Evolutionary conservation across 2,113 vertebrate genomes (phyloP).

Genomic region (Rhizomys pruinosus): DNA sequence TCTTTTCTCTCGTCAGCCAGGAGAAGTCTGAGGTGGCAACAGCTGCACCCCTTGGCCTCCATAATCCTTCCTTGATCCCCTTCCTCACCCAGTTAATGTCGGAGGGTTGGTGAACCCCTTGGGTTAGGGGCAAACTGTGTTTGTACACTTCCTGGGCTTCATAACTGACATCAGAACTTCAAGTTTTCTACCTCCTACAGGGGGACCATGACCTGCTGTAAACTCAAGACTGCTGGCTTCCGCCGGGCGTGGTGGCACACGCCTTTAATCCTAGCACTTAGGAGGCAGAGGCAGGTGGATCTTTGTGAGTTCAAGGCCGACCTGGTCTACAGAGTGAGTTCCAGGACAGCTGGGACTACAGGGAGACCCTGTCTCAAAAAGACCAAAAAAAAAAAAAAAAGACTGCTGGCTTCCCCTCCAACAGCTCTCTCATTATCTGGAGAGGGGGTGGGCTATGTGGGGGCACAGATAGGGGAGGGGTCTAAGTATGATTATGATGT

Average conservation of each 20-base stretch:
- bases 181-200: not conserved
- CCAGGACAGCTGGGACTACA: too few species aligned
- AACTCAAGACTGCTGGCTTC: not conserved
- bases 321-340: too few species aligned
- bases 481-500: too few species aligned
- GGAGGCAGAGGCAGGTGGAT: too few species aligned
- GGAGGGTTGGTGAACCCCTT: not conserved
- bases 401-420: not conserved
- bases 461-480: too few species aligned
- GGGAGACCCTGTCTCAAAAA: too few species aligned
- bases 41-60: not conserved
- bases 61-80: not conserved
- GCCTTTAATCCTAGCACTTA: too few species aligned
- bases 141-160: slow-evolving; percentile 3
- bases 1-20: not conserved
- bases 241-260: too few species aligned
- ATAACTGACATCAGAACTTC: not conserved
- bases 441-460: too few species aligned
- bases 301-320: too few species aligned
- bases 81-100: not conserved
- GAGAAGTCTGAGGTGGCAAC: not conserved
- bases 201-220: not conserved
- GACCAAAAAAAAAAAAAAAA: too few species aligned
- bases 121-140: not conserved
- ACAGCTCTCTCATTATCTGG: not conserved